Evolutionary conservation across 2,797 vertebrate genomes (phyloP).

Genomic region (Sebastiscus tertius): DNA sequence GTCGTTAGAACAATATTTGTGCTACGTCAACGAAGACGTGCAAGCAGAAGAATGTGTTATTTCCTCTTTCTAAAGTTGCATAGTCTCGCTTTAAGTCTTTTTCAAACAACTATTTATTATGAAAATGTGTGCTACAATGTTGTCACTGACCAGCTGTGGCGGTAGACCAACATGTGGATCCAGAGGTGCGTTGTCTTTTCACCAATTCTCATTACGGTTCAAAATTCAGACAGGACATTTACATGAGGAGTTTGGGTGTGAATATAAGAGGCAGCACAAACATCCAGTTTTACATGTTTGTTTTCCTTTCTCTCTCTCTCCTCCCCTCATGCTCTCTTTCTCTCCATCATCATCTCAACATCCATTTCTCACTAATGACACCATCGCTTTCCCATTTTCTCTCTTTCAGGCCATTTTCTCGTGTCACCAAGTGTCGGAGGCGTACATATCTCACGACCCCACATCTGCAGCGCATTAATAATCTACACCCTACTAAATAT

Average conservation of each 20-base stretch:
- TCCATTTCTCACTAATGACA: slow-evolving; percentile 10
- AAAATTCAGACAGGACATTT: background rate
- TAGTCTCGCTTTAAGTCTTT: too few species aligned
- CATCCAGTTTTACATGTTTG: background rate
- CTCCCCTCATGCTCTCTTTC: too few species aligned
- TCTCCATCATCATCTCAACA: slow-evolving; percentile 18
- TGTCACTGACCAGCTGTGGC: background rate
- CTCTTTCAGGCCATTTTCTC: slow-evolving; percentile 17
- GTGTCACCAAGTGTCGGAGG: slow-evolving; percentile 31
- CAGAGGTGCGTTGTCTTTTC: too few species aligned
- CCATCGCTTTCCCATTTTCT: background rate
- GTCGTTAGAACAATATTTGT: too few species aligned
- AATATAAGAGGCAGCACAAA: background rate
- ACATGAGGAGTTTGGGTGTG: background rate
- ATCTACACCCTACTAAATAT: slow-evolving; percentile 8
- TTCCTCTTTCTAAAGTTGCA: too few species aligned
- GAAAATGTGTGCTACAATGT: background rate
- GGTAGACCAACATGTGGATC: background rate
- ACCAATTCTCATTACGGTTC: background rate
- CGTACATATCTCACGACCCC: background rate
- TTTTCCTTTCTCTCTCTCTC: background rate
- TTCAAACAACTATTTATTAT: background rate
- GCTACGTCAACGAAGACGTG: too few species aligned
- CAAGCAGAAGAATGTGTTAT: too few species aligned
- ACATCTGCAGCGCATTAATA: slow-evolving; percentile 26